A percentile compares a stretch with the other conserved stretches of the same genome.
These are phyloP conservation scores for Pantherophis vulpinus DNA, from an alignment of 2,797 vertebrate genomes.

Conservation along the genomic window DNA sequence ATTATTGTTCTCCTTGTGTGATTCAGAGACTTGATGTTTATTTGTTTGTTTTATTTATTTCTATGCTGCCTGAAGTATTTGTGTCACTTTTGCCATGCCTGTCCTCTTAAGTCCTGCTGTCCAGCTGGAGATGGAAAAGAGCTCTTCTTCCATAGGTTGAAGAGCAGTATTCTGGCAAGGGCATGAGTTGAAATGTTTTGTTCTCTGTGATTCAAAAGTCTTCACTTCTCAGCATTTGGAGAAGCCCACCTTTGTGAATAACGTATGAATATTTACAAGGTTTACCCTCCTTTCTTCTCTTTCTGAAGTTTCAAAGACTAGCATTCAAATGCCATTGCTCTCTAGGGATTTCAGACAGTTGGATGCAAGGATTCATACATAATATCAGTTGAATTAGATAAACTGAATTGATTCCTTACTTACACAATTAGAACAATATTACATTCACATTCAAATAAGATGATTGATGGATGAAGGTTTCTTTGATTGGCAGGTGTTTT, in stretches of 20 bases:
- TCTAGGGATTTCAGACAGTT: conserved; percentile 29
- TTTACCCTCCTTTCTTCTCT: neutral
- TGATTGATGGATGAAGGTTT: conserved; percentile 35
- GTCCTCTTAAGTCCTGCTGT: neutral
- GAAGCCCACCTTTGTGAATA: conserved; percentile 49
- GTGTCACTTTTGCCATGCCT: neutral
- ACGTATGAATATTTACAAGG: conserved; percentile 57
- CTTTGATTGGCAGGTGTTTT: neutral
- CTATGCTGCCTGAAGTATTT: neutral
- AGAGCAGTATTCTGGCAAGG: conserved; percentile 12
- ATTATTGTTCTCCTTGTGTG: neutral
- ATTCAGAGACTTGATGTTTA: neutral
- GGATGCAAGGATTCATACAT: conserved; percentile 39
- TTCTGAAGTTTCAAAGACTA: conserved; percentile 48
- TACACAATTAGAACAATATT: conserved; percentile 40
- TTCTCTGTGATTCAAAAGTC: conserved; percentile 52
- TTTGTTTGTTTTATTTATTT: neutral
- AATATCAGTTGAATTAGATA: conserved; percentile 48
- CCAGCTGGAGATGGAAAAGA: neutral
- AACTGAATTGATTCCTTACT: conserved; percentile 47
- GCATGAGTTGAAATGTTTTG: conserved; percentile 53
- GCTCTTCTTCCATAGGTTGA: conserved; percentile 39
- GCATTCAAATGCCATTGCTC: conserved; percentile 46
- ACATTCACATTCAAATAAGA: conserved; percentile 44
- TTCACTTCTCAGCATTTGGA: conserved; percentile 12